Evolutionary conservation across 2,888 invertebrate species (phyloP).

Genomic region (Idaea dimidiata): DNA sequence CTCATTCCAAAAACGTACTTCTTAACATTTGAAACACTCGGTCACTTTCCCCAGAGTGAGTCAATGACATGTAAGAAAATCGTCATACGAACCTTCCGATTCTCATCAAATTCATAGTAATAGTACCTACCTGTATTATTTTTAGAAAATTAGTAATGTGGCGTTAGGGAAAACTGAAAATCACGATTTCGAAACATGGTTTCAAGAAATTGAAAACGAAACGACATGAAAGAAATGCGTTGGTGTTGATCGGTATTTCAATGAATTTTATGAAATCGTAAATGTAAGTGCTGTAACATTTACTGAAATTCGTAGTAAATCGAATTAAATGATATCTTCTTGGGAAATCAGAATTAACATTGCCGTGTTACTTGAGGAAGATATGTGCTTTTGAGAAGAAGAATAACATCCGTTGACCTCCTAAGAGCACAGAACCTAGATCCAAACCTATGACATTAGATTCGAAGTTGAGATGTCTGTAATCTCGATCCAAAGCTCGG

Average conservation of each 20-base stretch:
- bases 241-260: neutral
- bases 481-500: too few relatives aligned
- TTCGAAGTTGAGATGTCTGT: neutral
- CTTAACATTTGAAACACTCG: constrained; percentile 62
- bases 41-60: constrained; percentile 70
- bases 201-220: neutral
- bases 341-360: too few relatives aligned
- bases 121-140: constrained; percentile 30
- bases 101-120: constrained; percentile 10
- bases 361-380: too few relatives aligned
- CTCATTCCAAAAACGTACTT: constrained; percentile 68
- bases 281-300: neutral
- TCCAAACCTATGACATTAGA: neutral
- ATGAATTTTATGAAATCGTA: neutral
- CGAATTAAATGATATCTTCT: neutral
- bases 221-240: neutral
- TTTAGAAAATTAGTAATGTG: constrained; percentile 26
- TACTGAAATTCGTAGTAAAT: neutral
- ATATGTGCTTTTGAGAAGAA: too few relatives aligned
- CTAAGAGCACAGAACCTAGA: too few relatives aligned
- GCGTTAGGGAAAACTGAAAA: constrained; percentile 28
- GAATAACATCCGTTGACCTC: too few relatives aligned
- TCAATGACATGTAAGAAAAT: constrained; percentile 66
- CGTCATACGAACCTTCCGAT: constrained; percentile 29
- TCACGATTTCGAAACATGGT: constrained; percentile 16